Conservation (phyloP, 30 jellyfish, hydroid and myxozoan genomes). For the Pseudorhiza aurosa region DNA sequence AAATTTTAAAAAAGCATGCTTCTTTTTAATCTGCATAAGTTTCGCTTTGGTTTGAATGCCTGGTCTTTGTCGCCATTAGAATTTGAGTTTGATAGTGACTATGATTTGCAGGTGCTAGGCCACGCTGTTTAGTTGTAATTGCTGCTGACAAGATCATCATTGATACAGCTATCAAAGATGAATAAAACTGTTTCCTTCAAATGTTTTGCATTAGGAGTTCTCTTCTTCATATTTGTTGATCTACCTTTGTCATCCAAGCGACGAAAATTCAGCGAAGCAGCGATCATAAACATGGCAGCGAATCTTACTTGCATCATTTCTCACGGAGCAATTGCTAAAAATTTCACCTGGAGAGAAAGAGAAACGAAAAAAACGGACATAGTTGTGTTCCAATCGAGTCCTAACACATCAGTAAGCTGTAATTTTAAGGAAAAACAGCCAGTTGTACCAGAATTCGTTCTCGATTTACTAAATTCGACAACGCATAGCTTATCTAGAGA, state of each 20-base stretch:
- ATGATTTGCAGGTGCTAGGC: too few relatives aligned
- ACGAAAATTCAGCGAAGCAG: not conserved
- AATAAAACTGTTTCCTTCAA: not conserved
- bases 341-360: not conserved
- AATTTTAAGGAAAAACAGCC: not conserved
- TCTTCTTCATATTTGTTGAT: not conserved
- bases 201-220: not conserved
- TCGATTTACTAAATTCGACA: not conserved
- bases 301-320: not conserved
- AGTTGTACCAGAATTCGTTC: not conserved
- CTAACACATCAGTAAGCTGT: not conserved
- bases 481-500: not conserved
- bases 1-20: too few relatives aligned
- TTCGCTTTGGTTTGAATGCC: too few relatives aligned
- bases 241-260: not conserved
- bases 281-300: not conserved
- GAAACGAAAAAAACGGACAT: slow-evolving; percentile 1
- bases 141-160: too few relatives aligned
- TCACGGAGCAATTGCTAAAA: not conserved
- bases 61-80: too few relatives aligned
- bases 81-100: too few relatives aligned
- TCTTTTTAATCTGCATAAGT: too few relatives aligned
- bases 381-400: not conserved
- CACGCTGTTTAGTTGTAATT: too few relatives aligned
- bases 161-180: not conserved